A percentile compares a stretch with the other conserved stretches of the same genome.
Conservation (phyloP, 1,140 invertebrate species). For the Colletes latitarsis region DNA sequence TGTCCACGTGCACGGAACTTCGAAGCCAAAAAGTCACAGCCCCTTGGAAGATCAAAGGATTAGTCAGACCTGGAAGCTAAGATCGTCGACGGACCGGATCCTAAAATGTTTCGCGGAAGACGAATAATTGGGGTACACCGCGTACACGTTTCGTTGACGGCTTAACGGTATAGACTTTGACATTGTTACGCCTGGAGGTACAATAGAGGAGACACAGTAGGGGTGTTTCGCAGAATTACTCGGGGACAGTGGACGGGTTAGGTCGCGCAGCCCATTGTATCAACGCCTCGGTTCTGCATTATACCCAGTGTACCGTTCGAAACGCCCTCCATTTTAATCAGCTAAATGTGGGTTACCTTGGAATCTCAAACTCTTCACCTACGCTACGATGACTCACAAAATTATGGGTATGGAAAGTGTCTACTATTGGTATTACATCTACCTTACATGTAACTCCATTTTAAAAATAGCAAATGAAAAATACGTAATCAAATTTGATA, state of each 20-base stretch:
- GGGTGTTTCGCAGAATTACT: slow-evolving; percentile 57
- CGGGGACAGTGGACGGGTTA: slow-evolving; percentile 50
- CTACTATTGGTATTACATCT: too few relatives aligned
- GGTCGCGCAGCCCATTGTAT: slow-evolving; percentile 42
- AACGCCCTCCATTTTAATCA: slow-evolving; percentile 47
- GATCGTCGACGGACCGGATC: background rate
- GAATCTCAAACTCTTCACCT: too few relatives aligned
- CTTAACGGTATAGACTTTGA: slow-evolving; percentile 57
- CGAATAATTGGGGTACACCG: slow-evolving; percentile 51
- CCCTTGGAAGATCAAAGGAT: background rate
- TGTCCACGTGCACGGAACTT: too few relatives aligned
- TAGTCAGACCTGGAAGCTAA: background rate
- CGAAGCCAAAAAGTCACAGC: background rate
- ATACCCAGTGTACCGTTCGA: slow-evolving; percentile 22
- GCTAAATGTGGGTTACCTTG: too few relatives aligned
- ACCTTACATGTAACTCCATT: too few relatives aligned
- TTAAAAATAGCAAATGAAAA: too few relatives aligned
- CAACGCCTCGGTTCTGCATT: slow-evolving; percentile 15
- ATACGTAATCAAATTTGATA: too few relatives aligned
- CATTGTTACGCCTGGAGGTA: slow-evolving; percentile 47
- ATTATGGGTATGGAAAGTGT: too few relatives aligned
- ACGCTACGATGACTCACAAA: too few relatives aligned
- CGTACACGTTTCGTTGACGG: slow-evolving; percentile 43
- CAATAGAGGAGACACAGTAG: slow-evolving; percentile 52
- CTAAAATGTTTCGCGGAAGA: slow-evolving; percentile 24